Percentiles rank a stretch among this genome's conserved stretches.
Evolutionary conservation across 1,140 invertebrate genomes (phyloP).

Genomic region (Rhizoglyphus robini): DNA sequence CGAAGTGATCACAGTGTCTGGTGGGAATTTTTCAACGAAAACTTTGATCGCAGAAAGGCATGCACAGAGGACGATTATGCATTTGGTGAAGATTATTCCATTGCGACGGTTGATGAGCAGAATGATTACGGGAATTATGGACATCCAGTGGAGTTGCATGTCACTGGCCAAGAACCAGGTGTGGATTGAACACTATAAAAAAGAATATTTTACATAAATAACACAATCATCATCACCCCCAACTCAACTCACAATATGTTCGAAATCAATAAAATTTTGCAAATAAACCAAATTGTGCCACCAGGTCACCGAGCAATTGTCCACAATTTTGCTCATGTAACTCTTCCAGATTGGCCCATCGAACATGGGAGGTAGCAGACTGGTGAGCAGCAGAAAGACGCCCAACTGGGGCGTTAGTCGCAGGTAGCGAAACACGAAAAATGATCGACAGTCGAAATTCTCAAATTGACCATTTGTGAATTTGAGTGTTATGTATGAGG

Average conservation of each 20-base stretch:
- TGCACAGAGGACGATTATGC: not conserved
- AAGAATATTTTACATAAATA: not conserved
- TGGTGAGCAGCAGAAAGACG: slow-evolving; percentile 25
- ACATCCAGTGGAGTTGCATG: slow-evolving; percentile 32
- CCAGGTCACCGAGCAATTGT: slow-evolving; percentile 29
- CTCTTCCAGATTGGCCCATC: slow-evolving; percentile 26
- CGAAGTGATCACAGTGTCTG: not conserved
- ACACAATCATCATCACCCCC: not conserved
- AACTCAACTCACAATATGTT: slow-evolving; percentile 26
- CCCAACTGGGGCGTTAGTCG: slow-evolving; percentile 28
- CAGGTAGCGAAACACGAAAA: slow-evolving; percentile 27
- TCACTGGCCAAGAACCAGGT: slow-evolving; percentile 34
- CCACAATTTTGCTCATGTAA: slow-evolving; percentile 24
- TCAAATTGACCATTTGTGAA: slow-evolving; percentile 19
- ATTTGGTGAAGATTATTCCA: not conserved
- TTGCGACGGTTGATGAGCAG: slow-evolving; percentile 23
- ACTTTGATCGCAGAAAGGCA: not conserved
- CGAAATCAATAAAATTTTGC: slow-evolving; percentile 29
- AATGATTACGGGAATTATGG: slow-evolving; percentile 28
- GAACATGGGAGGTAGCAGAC: slow-evolving; percentile 24
- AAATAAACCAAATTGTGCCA: slow-evolving; percentile 30
- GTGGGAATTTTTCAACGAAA: slow-evolving; percentile 8
- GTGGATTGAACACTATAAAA: slow-evolving; percentile 30
- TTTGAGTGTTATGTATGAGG: slow-evolving; percentile 23
- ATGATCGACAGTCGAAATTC: slow-evolving; percentile 23